phyloP scores from a whole-genome alignment of 2,797 vertebrate genomes.

The Leptatherina wallacei region DNA sequence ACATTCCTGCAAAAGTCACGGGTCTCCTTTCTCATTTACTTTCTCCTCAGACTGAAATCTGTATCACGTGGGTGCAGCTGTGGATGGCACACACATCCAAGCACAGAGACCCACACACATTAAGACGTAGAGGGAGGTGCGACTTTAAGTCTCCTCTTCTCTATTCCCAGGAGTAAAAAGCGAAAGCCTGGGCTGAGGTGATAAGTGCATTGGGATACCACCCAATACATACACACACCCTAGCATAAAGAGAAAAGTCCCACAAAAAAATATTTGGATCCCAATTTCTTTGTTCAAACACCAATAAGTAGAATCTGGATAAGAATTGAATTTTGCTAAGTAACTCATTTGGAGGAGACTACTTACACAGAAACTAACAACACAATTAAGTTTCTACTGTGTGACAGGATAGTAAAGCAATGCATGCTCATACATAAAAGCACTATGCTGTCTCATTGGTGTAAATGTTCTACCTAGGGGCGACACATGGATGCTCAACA shows the following conservation, averaged over 20 bases:
- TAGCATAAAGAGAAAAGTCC: conserved; percentile 11
- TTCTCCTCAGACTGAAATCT: conserved; percentile 44
- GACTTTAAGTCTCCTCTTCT: conserved; percentile 56
- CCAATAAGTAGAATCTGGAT: conserved; percentile 34
- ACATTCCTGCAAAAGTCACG: conserved; percentile 28
- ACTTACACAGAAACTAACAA: neutral
- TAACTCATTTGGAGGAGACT: conserved; percentile 11
- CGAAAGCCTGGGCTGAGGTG: conserved; percentile 73
- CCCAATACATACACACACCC: conserved; percentile 34
- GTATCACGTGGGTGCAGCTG: conserved; percentile 21
- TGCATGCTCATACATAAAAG: conserved; percentile 24
- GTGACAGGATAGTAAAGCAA: conserved; percentile 20
- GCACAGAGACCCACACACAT: conserved; percentile 31
- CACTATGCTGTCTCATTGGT: conserved; percentile 35
- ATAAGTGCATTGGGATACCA: conserved; percentile 73
- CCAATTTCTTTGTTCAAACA: conserved; percentile 31
- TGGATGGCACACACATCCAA: conserved; percentile 25
- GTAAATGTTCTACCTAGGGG: conserved; percentile 21
- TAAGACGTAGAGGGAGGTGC: conserved; percentile 45
- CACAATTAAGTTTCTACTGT: conserved; percentile 19
- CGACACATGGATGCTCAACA: conserved; percentile 29
- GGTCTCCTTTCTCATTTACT: conserved; percentile 54
- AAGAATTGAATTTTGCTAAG: conserved; percentile 19
- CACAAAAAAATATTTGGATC: conserved; percentile 27
- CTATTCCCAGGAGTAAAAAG: conserved; percentile 69